Base-by-base conservation (phyloP, 2,797 vertebrate species). In the Momotus momota region DNA sequence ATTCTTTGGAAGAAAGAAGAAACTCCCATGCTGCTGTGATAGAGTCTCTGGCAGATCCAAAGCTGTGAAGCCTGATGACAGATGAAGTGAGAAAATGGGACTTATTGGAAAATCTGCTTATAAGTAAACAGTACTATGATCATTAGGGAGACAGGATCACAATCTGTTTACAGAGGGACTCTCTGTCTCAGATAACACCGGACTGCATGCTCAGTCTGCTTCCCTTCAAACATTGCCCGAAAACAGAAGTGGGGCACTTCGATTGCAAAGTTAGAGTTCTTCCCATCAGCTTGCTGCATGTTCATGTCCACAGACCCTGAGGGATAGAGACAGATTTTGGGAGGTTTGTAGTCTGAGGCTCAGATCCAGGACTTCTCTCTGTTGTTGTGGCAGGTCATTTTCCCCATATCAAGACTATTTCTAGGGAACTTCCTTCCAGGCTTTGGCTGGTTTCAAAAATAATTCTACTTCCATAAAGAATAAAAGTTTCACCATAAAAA, bases 351-450 rank as follows among this genome's bases (percentile, higher is more conserved):
- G 52, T 13, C 54, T 10, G 8, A 26, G 12, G 41, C 10, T 67
- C 51, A 58, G 22, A 72, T 27, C 6, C 14, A 75, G 38, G n/a
- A 54, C 8, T 75, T 88, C 46, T 43, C 31, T 66, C 13, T 12
- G 21, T 23, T 35, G 21, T 31, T 0, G 0, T 14, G 10, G 19
- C 43, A 73, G 15, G 18, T 46, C 12, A 22, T 75, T 83, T 85
- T 60, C 27, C 9, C 8, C 12, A 29, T 31, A 81, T 23, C 14
- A 81, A 66, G 43, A 40, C 8, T 81, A 23, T 18, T 85, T 70
- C 41, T 45, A 80, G 7, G 0, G 2, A 74, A 38, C 8, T 71
- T 93, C 72, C 38, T 66, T 65, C 26, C 10, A 65, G 40, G 21
- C 8, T 88, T 86, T 1, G 2, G 3, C 8, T 81, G 14, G 10